Evolutionary conservation across 2,113 vertebrate species (phyloP).

Genomic region (Polypterus senegalus): DNA sequence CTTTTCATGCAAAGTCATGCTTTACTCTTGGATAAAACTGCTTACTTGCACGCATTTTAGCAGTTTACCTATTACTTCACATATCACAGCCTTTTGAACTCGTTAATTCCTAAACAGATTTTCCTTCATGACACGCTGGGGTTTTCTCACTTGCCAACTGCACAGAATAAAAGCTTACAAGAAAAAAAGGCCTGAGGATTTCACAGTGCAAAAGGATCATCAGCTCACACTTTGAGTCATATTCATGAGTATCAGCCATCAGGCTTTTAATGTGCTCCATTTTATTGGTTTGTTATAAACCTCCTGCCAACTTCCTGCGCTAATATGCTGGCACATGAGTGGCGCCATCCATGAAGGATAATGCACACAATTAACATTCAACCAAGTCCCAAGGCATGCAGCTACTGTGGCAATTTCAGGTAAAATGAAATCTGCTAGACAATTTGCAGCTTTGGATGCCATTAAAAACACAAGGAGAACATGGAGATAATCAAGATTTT

Average conservation of each 20-base stretch:
- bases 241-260: neutral
- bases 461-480: neutral
- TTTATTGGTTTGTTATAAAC: neutral
- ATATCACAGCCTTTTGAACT: too few species aligned
- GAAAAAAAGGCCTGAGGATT: neutral
- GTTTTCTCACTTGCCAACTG: neutral
- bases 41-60: too few species aligned
- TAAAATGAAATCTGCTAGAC: conserved; percentile 1
- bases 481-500: neutral
- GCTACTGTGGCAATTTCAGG: conserved; percentile 1
- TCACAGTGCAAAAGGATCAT: conserved; percentile 1
- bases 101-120: too few species aligned
- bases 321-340: neutral
- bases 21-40: too few species aligned
- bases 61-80: too few species aligned
- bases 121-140: too few species aligned
- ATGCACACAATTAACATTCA: conserved; percentile 1
- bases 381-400: neutral
- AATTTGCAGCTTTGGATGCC: neutral
- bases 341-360: neutral
- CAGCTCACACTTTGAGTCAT: neutral
- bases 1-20: too few species aligned
- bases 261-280: neutral
- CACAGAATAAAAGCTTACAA: neutral
- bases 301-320: neutral